Evolutionary conservation across 2,888 invertebrate species (phyloP).

Genomic region (Tenthredo mesomela): DNA sequence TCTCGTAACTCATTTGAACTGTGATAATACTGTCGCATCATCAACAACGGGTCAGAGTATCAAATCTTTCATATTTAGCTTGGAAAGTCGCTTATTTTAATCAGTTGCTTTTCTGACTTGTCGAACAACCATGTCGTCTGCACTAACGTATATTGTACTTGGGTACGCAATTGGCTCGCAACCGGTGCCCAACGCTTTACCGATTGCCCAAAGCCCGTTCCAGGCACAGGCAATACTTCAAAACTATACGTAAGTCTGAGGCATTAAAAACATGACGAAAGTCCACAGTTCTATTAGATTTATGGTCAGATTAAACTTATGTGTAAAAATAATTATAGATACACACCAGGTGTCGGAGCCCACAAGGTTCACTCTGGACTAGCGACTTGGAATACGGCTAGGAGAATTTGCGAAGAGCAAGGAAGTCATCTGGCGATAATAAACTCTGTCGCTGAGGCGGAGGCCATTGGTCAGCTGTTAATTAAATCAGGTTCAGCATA

Average conservation of each 20-base stretch:
- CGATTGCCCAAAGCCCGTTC: neutral
- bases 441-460: constrained; percentile 14
- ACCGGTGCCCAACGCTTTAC: neutral
- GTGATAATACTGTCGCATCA: neutral
- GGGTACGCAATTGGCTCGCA: neutral
- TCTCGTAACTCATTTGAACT: neutral
- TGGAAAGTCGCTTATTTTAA: neutral
- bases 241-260: neutral
- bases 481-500: neutral
- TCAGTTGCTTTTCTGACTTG: neutral
- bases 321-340: neutral
- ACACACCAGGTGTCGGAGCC: constrained; percentile 20
- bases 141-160: constrained; percentile 11
- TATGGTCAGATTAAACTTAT: neutral
- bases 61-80: neutral
- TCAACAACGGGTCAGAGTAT: neutral
- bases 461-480: neutral
- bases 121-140: neutral
- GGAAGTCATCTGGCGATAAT: constrained; percentile 10
- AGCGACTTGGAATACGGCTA: constrained; percentile 4
- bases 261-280: neutral
- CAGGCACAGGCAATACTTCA: neutral
- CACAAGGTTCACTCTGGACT: neutral
- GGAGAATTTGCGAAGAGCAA: constrained; percentile 14
- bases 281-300: neutral